Evolutionary conservation across 2,113 vertebrate species (phyloP).

Genomic region (Pterocles gutturalis): DNA sequence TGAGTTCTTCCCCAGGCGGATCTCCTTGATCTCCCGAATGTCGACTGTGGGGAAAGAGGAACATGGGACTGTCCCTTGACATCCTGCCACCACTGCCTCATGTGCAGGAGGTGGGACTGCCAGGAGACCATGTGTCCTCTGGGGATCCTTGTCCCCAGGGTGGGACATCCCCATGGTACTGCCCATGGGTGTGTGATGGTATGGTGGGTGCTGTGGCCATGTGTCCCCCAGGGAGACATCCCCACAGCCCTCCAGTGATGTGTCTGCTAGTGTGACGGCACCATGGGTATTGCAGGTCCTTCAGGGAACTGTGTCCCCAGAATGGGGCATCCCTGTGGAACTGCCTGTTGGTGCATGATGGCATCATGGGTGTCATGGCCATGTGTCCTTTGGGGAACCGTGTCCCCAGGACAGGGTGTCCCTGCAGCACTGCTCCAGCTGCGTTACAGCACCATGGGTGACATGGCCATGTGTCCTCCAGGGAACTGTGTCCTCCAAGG

Average conservation of each 20-base stretch:
- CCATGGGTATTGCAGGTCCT: fast-evolving
- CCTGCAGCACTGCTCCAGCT: too few relatives aligned
- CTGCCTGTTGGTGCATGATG: fast-evolving
- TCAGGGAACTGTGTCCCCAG: fast-evolving
- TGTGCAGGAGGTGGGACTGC: not conserved
- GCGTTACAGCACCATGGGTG: not conserved
- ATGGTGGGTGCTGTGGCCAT: too few relatives aligned
- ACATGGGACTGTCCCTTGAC: not conserved
- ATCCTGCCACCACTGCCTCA: fast-evolving
- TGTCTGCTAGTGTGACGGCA: not conserved
- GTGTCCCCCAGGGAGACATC: not conserved
- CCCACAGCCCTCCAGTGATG: not conserved
- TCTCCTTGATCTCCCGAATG: slow-evolving; percentile 88
- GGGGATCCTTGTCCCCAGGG: not conserved
- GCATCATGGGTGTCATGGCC: not conserved
- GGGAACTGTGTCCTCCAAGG: not conserved
- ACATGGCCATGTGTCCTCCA: fast-evolving
- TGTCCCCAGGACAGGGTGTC: too few relatives aligned
- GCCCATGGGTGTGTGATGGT: not conserved
- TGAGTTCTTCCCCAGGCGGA: slow-evolving; percentile 86
- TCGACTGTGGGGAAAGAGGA: slow-evolving; percentile 77
- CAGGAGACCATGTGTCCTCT: not conserved
- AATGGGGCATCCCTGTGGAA: not conserved
- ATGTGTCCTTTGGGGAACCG: not conserved
- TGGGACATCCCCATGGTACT: not conserved